phyloP scores from a whole-genome alignment of 2,888 invertebrate genomes.

The Aethes cnicana region DNA sequence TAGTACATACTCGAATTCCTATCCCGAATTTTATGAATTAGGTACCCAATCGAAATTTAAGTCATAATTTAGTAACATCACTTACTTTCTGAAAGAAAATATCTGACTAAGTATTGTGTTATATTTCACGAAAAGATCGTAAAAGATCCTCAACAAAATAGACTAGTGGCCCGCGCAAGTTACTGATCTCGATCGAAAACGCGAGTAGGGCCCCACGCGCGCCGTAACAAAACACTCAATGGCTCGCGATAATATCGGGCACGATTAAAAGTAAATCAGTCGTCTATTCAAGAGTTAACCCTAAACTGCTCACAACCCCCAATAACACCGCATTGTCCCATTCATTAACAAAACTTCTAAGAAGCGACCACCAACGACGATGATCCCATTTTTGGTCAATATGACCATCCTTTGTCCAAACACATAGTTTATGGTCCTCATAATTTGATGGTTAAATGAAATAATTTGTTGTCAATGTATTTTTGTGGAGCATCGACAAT shows the following conservation, averaged over 20 bases:
- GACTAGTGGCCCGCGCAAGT: constrained; percentile 16
- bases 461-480: constrained; percentile 64
- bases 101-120: too few species aligned
- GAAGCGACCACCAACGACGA: constrained; percentile 73
- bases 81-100: too few species aligned
- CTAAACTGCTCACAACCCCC: constrained; percentile 60
- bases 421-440: constrained; percentile 43
- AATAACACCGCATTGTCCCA: constrained; percentile 53
- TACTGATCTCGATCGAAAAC: constrained; percentile 29
- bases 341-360: constrained; percentile 62
- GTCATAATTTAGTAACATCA: too few species aligned
- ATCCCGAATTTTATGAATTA: too few species aligned
- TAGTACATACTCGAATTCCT: too few species aligned
- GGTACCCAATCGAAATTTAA: too few species aligned
- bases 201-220: constrained; percentile 43
- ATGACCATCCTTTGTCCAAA: constrained; percentile 45
- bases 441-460: constrained; percentile 51
- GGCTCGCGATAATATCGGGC: constrained; percentile 67
- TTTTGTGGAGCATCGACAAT: constrained; percentile 39
- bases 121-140: too few species aligned
- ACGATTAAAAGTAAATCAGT: constrained; percentile 77
- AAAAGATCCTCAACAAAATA: too few species aligned
- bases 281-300: constrained; percentile 60
- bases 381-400: constrained; percentile 67
- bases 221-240: constrained; percentile 70